Conservation (phyloP, 2,797 vertebrate species). For the Megalops cyprinoides region DNA sequence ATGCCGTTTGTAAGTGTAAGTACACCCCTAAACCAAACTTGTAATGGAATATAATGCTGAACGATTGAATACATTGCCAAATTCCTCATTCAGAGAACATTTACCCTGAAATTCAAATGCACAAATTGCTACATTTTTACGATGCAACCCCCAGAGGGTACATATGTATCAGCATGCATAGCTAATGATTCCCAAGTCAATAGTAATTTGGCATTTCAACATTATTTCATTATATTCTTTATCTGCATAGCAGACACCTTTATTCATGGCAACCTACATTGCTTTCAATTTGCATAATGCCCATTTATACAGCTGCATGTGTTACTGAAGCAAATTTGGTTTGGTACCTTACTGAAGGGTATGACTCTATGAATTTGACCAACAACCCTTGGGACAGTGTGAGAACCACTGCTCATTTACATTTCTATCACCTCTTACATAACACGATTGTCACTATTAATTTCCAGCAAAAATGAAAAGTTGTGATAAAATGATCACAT, state of each 20-base stretch:
- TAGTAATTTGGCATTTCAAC: background rate
- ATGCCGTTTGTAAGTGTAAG: slow-evolving; percentile 43
- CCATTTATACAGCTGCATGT: background rate
- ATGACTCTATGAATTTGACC: background rate
- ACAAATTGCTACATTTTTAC: slow-evolving; percentile 43
- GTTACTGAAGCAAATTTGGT: background rate
- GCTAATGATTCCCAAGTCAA: slow-evolving; percentile 22
- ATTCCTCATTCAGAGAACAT: slow-evolving; percentile 23
- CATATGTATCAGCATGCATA: no score
- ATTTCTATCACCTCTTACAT: background rate
- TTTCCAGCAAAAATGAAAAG: background rate
- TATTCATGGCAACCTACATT: no score
- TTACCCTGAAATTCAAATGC: slow-evolving; percentile 38
- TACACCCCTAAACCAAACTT: slow-evolving; percentile 48
- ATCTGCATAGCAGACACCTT: background rate
- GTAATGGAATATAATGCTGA: slow-evolving; percentile 57
- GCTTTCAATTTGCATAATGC: background rate
- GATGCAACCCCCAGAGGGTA: slow-evolving; percentile 29
- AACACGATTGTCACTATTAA: background rate
- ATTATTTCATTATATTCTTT: background rate
- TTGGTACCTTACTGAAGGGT: background rate
- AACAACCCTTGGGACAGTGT: background rate
- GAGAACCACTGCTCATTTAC: background rate
- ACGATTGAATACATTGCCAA: slow-evolving; percentile 39
- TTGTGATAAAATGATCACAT: background rate